Evolutionary conservation across 2,797 vertebrate species (phyloP), one percentile per base, ranked within the genome.

Genomic region (Protosalanx chinensis): DNA sequence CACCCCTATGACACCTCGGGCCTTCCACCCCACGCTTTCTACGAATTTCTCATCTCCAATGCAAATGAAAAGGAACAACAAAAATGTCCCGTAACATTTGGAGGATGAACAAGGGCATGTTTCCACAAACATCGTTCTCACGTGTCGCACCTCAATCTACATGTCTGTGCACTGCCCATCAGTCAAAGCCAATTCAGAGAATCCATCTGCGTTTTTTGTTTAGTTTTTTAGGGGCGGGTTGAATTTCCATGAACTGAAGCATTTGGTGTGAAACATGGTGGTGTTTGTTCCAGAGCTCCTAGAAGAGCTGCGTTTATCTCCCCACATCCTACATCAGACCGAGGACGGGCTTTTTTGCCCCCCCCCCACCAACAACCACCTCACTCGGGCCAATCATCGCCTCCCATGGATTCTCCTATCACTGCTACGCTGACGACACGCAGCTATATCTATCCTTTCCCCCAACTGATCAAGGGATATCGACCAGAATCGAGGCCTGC

Each of bases 261-360:
- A 46, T 46, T 46, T 3, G 41, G 41, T 46, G 37, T 41, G 37
- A 41, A 41, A 41, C 37, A 41, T 7, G 8, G 20, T 67, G 16
- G 20, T 67, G 16, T 29, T 29, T 67, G 49, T 49, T 67, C 60
- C 61, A 68, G 74, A 62, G n/a, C 37, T 67, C 46, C 41, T 58
- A 41, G 7, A 12, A 6, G 51, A 74, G 62, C 37, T 20, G 51
- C 46, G 32, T 71, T 72, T 77, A 78, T 70, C 60, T 80, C 70
- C 33, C 75, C 72, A 67, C 62, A 62, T 72, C 74, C 79, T 75
- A 75, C 76, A 72, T 64, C 69, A 70, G 27, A 37, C 49, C 5
- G 65, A 16, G 16, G 41, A 76, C 81, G 73, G 80, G 81, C 74
- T 74, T 58, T 33, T 76, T 73, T 68, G 65, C 64, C 75, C 49